Evolutionary conservation across 2,888 invertebrate genomes (phyloP).

Genomic region (Strigamia transsilvanica): DNA sequence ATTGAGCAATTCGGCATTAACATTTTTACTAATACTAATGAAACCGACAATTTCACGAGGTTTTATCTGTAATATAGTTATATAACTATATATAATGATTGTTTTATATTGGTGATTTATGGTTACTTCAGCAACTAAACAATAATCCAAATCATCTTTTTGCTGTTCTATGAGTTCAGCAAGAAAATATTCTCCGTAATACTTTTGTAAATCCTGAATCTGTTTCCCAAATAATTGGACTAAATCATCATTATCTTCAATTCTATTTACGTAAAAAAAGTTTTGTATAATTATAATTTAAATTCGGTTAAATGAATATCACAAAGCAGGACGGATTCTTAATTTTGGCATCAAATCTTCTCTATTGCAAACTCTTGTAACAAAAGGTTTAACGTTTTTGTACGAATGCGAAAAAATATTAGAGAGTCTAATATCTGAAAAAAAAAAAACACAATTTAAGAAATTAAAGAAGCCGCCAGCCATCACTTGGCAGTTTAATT

Average conservation of each 20-base stretch:
- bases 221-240: conserved; percentile 36
- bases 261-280: conserved; percentile 24
- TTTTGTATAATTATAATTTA: neutral
- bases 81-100: too few species aligned
- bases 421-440: neutral
- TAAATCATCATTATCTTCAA: conserved; percentile 51
- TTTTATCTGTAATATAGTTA: neutral
- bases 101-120: too few species aligned
- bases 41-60: conserved; percentile 34
- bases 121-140: conserved; percentile 51
- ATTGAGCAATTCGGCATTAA: conserved; percentile 22
- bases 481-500: neutral
- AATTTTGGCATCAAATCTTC: conserved; percentile 22
- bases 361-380: neutral
- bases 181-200: conserved; percentile 52
- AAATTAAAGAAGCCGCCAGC: too few species aligned
- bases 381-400: neutral
- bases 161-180: conserved; percentile 52
- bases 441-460: too few species aligned
- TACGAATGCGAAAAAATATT: neutral
- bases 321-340: conserved; percentile 12
- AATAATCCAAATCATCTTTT: conserved; percentile 48
- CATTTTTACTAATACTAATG: conserved; percentile 52
- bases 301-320: neutral
- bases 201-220: neutral